Base-by-base conservation (phyloP, 2,888 invertebrate genomes). In the Nebria salina region DNA sequence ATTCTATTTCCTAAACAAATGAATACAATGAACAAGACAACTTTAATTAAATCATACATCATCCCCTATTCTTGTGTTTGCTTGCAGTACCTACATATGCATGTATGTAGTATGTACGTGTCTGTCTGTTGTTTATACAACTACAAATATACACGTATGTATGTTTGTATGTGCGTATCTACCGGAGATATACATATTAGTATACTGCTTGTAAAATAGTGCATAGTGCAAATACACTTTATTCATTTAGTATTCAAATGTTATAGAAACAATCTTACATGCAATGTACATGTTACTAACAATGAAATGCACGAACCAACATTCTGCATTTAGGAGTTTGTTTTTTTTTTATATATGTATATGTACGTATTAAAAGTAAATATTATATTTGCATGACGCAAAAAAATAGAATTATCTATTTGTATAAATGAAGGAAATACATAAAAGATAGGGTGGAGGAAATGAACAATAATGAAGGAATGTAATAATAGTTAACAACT, bases 41-140 rank as follows among this genome's bases (percentile, higher is more conserved):
- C 87, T 86, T 88, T 88, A 88, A 88, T 88, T 88, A 88, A 88
- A 87, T 87, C 86, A 88, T 88, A 88, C 86, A 88, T 88, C 88
- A 88, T 87, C 85, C 87, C 87, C 87, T 72, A 64, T 75, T 75
- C 75, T 64, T 74, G 43, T n/a, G 64, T 42, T 65, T 26, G 25
- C 54, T 25, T 43, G 65, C 26, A 25, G 20, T 20, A 20, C 20
- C 20, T 20, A 20, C 20, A 20, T 20, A 64, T 75, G 66, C 54
- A 42, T 42, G 41, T 42, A 73, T 73, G 54, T 42, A 73, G 64
- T 74, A 20, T 70, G 34, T 34, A 11, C 25, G 70, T 20, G 34
- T 34, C 34, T 70, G 70, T n/a, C 25, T 26, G 8, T 70, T 25
- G 25, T 34, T 70, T 34, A 72, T 25, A 70, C 25, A 26, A 66